Base-by-base conservation (phyloP, 2,113 vertebrate genomes). In the Procavia capensis region DNA sequence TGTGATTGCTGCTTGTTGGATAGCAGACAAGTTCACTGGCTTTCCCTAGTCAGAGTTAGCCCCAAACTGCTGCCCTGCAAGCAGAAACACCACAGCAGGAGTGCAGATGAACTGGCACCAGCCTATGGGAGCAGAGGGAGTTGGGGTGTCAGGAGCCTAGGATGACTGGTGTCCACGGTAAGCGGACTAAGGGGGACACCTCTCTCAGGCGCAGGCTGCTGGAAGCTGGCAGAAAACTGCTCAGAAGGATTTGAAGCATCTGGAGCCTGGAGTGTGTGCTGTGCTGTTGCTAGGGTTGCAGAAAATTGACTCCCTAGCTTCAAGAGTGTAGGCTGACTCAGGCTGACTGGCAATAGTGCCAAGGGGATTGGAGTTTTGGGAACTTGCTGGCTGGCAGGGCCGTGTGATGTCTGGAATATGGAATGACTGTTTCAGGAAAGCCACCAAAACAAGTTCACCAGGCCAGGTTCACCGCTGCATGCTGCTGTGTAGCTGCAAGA, bases 391-490 rank as follows among this genome's bases (percentile, higher is more conserved):
- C 36, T 84, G 39, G 61, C 19, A 34, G 4, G 84, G 27, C 5
- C 50, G 3, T 5, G 7, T 41, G 47, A 61, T 39, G 8, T 86
- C 43, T 50, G 25, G 24, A 9, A 11, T 41, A 0, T 4, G 1
- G 25, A 75, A 13, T 9, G 36, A 36, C 39, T 86, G 2, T 90
- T 90, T 78, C 34, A 72, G 68, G 43, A 82, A 0, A 22, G 5
- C 1, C 25, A 1, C 2, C 36, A 57, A 47, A 59, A 90, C 6
- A 19, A n/a, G 57, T 13, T 59, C 29, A 80, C 57, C 27, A 92
- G 27, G 24, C 20, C 2, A 39, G 24, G 22, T 0, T 19, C 1
- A 1, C 19, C 0, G 1, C 5, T 57, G 1, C 4, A 57, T 61
- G 2, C 4, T 78, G 8, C 39, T 85, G n/a, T 90, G 64, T 85